Percentiles rank a stretch among this genome's conserved stretches.
phyloP scores from a whole-genome alignment of 2,888 invertebrate species.

The Sycophila texana region DNA sequence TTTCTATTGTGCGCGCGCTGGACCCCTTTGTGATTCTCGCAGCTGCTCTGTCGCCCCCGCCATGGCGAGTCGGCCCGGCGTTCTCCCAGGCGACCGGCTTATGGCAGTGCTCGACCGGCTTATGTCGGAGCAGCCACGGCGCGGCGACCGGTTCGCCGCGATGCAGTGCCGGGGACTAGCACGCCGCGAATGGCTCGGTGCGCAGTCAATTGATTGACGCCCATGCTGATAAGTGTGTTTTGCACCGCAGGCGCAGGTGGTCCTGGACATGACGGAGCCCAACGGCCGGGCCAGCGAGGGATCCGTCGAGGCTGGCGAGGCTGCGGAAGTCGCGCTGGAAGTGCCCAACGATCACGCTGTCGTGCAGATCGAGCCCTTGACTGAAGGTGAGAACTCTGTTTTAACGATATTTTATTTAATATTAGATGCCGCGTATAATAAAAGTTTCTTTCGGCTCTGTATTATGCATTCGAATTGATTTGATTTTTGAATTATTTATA shows the following conservation, averaged over 20 bases:
- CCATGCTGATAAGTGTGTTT: neutral
- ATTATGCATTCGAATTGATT: too few species aligned
- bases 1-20: too few species aligned
- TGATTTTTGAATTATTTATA: too few species aligned
- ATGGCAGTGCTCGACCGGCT: too few species aligned
- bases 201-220: neutral
- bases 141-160: neutral
- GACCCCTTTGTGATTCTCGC: too few species aligned
- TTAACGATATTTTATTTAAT: too few species aligned
- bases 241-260: slow-evolving; percentile 58
- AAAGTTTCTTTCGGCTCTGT: too few species aligned
- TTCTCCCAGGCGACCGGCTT: too few species aligned
- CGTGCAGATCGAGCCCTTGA: slow-evolving; percentile 29
- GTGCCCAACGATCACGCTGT: slow-evolving; percentile 48
- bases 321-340: slow-evolving; percentile 54
- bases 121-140: neutral
- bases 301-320: neutral
- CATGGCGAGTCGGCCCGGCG: too few species aligned
- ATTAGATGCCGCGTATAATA: too few species aligned
- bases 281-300: slow-evolving; percentile 18
- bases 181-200: neutral
- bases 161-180: neutral
- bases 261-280: slow-evolving; percentile 57
- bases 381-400: slow-evolving; percentile 42
- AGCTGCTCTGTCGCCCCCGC: too few species aligned